Conservation (phyloP, 2,888 invertebrate genomes). For the Camponotus fellah region DNA sequence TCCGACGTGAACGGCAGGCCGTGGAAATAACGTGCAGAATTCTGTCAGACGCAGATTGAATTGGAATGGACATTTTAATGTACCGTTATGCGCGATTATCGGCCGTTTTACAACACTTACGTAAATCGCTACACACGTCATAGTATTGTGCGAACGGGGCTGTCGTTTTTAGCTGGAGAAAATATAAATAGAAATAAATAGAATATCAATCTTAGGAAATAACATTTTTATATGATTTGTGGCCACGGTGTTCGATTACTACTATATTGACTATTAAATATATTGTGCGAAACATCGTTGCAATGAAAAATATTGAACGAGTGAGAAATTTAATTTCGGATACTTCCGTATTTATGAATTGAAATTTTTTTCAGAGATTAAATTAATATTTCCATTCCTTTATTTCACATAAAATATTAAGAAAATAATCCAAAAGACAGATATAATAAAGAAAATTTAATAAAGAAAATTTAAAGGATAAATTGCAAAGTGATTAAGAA, state of each 20-base stretch:
- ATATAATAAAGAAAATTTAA: background rate
- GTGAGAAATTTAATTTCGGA: background rate
- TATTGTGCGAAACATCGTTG: background rate
- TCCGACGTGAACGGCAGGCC: background rate
- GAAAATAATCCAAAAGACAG: background rate
- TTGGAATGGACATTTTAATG: slow-evolving; percentile 42
- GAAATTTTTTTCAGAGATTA: background rate
- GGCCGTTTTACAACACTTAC: slow-evolving; percentile 21
- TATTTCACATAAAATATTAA: background rate
- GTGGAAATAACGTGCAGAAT: background rate
- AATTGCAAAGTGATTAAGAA: background rate
- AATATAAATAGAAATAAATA: slow-evolving; percentile 22
- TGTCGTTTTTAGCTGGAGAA: background rate
- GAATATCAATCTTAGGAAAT: slow-evolving; percentile 12
- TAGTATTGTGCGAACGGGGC: background rate
- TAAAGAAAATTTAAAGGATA: background rate
- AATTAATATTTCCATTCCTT: background rate
- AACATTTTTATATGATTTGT: slow-evolving; percentile 3
- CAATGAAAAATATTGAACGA: background rate
- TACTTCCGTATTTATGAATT: background rate
- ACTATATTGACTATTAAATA: background rate
- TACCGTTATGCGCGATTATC: slow-evolving; percentile 13
- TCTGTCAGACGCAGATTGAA: slow-evolving; percentile 35
- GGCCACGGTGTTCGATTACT: background rate
- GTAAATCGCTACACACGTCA: slow-evolving; percentile 25